Percentiles rank a stretch among this genome's conserved stretches.
Conservation (phyloP, 2,888 invertebrate species). For the Nomada fabriciana region DNA sequence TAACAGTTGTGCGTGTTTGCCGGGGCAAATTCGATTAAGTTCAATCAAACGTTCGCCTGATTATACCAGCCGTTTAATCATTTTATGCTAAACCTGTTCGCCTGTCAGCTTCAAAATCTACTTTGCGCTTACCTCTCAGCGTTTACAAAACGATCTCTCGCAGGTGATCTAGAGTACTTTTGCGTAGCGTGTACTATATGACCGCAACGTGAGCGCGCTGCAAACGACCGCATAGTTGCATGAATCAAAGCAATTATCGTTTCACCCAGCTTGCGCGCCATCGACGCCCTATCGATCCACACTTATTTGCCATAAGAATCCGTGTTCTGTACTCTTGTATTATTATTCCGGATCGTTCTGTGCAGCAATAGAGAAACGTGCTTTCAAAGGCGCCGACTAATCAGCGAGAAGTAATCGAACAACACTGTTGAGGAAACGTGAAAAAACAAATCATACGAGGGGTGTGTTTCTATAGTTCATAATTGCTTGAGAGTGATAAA, state of each 20-base stretch:
- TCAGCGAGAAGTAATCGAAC: constrained; percentile 47
- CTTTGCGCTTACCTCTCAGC: too few relatives aligned
- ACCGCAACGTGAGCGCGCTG: constrained; percentile 74
- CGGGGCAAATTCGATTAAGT: too few relatives aligned
- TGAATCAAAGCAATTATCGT: constrained; percentile 82
- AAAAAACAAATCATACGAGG: constrained; percentile 24
- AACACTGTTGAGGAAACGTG: constrained; percentile 20
- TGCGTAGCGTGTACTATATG: constrained; percentile 3
- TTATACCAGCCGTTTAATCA: too few relatives aligned
- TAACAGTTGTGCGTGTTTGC: too few relatives aligned
- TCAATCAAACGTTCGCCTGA: too few relatives aligned
- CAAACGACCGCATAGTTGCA: constrained; percentile 79
- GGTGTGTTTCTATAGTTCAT: constrained; percentile 31
- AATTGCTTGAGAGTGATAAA: constrained; percentile 35
- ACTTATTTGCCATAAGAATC: constrained; percentile 48
- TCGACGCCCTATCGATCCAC: constrained; percentile 1
- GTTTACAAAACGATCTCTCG: neutral
- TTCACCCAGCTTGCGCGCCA: constrained; percentile 46
- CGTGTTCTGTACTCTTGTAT: constrained; percentile 50
- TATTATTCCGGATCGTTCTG: constrained; percentile 64
- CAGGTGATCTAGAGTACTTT: constrained; percentile 20
- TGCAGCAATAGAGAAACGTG: constrained; percentile 54
- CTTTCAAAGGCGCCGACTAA: constrained; percentile 56
- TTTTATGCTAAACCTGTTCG: too few relatives aligned
- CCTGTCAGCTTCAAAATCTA: too few relatives aligned